These are phyloP conservation scores for Bhutanitis thaidina DNA, from an alignment of 2,888 invertebrate genomes.

Conservation along the genomic window DNA sequence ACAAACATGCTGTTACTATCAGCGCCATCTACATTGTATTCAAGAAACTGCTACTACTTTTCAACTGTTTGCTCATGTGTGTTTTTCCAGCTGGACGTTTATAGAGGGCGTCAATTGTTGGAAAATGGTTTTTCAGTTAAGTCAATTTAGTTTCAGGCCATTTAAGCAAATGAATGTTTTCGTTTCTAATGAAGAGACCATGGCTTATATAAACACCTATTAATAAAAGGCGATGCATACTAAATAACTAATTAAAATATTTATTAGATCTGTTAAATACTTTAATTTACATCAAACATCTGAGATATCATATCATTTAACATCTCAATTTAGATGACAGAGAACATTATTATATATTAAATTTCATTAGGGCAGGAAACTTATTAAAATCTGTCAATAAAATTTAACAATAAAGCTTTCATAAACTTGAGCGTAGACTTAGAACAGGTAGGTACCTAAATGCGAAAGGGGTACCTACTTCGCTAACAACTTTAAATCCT, in stretches of 20 bases:
- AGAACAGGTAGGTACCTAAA: slow-evolving; percentile 69
- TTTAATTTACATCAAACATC: slow-evolving; percentile 68
- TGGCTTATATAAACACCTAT: background rate
- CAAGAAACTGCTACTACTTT: background rate
- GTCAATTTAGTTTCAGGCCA: no score
- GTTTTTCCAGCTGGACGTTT: background rate
- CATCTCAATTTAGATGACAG: slow-evolving; percentile 53
- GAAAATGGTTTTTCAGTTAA: background rate
- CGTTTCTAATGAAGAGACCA: no score
- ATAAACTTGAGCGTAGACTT: slow-evolving; percentile 74
- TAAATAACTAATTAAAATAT: slow-evolving; percentile 11
- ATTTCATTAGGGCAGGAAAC: slow-evolving; percentile 61
- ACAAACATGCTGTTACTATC: no score
- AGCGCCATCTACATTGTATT: slow-evolving; percentile 10
- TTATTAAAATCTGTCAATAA: slow-evolving; percentile 70
- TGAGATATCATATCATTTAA: slow-evolving; percentile 57
- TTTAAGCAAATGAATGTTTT: no score
- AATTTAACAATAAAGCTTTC: slow-evolving; percentile 75
- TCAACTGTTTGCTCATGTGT: background rate
- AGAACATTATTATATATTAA: slow-evolving; percentile 51
- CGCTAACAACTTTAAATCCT: slow-evolving; percentile 70
- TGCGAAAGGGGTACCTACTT: slow-evolving; percentile 64
- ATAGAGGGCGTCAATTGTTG: slow-evolving; percentile 8
- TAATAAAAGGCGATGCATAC: background rate
- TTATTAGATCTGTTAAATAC: slow-evolving; percentile 28